These are phyloP conservation scores for Aspiorhynchus laticeps DNA, from an alignment of 2,113 vertebrate genomes.

Conservation along the genomic window DNA sequence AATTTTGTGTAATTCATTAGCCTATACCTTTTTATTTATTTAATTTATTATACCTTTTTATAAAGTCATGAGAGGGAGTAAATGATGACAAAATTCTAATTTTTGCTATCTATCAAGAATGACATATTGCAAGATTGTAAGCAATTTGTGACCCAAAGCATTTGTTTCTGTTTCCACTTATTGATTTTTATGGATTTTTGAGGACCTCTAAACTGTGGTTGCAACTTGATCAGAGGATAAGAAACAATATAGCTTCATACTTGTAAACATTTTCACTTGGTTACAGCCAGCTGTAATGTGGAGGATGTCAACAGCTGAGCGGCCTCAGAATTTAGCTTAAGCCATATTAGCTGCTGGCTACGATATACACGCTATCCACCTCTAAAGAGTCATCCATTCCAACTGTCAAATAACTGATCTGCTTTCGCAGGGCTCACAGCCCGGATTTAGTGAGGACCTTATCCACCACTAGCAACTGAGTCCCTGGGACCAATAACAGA, in stretches of 20 bases:
- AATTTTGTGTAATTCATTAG: background rate
- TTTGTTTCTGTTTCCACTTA: background rate
- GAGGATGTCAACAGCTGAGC: slow-evolving; percentile 76
- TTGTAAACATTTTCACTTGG: slow-evolving; percentile 75
- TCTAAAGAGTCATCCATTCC: slow-evolving; percentile 40
- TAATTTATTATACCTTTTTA: background rate
- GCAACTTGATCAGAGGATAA: slow-evolving; percentile 53
- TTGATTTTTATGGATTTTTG: slow-evolving; percentile 1
- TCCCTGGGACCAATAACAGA: slow-evolving; percentile 54
- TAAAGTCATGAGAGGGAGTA: background rate
- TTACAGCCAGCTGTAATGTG: slow-evolving; percentile 70
- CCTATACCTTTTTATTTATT: background rate
- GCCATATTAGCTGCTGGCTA: slow-evolving; percentile 32
- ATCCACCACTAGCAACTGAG: slow-evolving; percentile 61
- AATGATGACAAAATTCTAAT: background rate
- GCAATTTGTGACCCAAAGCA: background rate
- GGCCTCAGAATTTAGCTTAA: slow-evolving; percentile 57
- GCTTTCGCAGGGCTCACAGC: slow-evolving; percentile 65
- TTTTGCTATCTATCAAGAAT: background rate
- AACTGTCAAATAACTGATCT: slow-evolving; percentile 67
- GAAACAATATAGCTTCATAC: slow-evolving; percentile 70
- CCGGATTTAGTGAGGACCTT: slow-evolving; percentile 66
- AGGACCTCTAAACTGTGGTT: slow-evolving; percentile 40
- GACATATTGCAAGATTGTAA: background rate
- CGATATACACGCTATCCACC: background rate